phyloP scores from a whole-genome alignment of 30 jellyfish, hydroid and myxozoan genomes.

The Hydractinia symbiolongicarpus region DNA sequence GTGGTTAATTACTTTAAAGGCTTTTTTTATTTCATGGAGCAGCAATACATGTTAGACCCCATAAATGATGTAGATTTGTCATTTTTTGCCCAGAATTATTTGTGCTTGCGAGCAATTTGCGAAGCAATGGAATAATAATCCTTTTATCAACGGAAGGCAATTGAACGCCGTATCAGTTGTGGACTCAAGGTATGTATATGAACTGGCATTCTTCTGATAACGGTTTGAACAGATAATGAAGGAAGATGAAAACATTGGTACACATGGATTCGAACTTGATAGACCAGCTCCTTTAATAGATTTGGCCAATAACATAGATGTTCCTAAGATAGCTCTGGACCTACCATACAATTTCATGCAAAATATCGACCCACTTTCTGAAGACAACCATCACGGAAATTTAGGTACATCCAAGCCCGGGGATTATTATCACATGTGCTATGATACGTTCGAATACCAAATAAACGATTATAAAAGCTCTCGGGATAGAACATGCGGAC shows the following conservation, averaged over 20 bases:
- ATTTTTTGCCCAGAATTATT: conserved; percentile 4
- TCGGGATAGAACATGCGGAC: too few relatives aligned
- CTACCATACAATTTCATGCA: conserved; percentile 25
- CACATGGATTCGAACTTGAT: conserved; percentile 31
- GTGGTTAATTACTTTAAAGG: conserved; percentile 17
- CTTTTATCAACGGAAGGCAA: background rate
- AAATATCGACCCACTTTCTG: conserved; percentile 37
- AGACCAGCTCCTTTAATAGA: conserved; percentile 24
- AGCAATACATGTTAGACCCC: conserved; percentile 10
- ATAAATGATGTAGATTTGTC: conserved; percentile 8
- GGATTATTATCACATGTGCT: background rate
- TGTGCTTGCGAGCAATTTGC: too few relatives aligned
- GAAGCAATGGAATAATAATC: background rate
- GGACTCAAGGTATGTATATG: conserved; percentile 31
- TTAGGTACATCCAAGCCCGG: conserved; percentile 18
- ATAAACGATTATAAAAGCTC: conserved; percentile 16
- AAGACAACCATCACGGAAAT: conserved; percentile 33
- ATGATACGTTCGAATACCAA: background rate
- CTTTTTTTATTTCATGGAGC: conserved; percentile 12
- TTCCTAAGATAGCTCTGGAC: conserved; percentile 32
- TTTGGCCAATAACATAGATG: conserved; percentile 29
- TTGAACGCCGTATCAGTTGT: conserved; percentile 7
- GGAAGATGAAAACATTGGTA: conserved; percentile 26
- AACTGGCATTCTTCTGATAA: conserved; percentile 12
- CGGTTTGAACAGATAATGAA: conserved; percentile 13